These are phyloP conservation scores for Andricus curvator DNA, from an alignment of 2,888 invertebrate genomes.

Conservation along the genomic window DNA sequence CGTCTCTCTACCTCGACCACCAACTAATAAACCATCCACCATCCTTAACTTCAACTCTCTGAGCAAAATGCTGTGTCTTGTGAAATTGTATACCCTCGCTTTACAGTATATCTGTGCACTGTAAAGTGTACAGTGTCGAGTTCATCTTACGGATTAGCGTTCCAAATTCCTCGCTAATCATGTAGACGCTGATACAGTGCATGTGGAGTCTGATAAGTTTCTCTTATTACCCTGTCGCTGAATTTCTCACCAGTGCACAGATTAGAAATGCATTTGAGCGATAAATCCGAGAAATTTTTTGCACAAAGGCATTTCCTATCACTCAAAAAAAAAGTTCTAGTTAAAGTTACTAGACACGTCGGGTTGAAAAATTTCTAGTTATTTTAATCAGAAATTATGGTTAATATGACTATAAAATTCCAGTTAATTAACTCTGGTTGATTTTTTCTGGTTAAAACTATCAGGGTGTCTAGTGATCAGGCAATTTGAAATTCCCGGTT, in stretches of 20 bases:
- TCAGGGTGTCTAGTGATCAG: no score
- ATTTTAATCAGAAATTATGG: no score
- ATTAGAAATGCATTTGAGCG: not conserved
- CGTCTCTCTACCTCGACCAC: conserved; percentile 23
- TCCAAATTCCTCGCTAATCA: conserved; percentile 16
- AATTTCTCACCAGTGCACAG: not conserved
- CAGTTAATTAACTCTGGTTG: no score
- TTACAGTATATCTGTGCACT: no score
- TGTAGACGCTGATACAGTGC: conserved; percentile 21
- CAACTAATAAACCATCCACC: conserved; percentile 50
- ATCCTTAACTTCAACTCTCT: conserved; percentile 46
- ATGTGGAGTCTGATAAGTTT: not conserved
- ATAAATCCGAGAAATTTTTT: no score
- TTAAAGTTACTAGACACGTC: no score
- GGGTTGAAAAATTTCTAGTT: no score
- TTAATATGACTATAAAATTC: no score
- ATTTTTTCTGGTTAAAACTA: no score
- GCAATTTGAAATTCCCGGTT: no score
- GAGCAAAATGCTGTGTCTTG: conserved; percentile 35
- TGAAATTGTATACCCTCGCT: conserved; percentile 55
- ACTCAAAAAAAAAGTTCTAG: no score
- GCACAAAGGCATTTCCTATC: no score
- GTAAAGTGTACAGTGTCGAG: not conserved
- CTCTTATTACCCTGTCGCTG: not conserved
- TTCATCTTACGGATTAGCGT: conserved; percentile 49